Evolutionary conservation across 1,140 invertebrate genomes (phyloP), one percentile per base, ranked within the genome.

Genomic region (Macrocentrus cingulum): DNA sequence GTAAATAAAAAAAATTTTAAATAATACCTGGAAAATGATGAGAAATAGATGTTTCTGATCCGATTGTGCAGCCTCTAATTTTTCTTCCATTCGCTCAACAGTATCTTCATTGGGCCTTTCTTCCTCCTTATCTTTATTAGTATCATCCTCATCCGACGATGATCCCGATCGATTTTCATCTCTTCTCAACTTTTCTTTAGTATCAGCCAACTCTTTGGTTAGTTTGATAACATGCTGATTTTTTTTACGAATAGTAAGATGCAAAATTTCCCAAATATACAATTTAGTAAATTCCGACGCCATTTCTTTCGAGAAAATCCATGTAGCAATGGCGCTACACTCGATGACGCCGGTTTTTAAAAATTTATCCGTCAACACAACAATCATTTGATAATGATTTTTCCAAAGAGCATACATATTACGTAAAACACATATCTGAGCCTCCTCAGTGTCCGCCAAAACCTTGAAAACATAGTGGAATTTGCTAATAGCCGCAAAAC

Each of bases 301-400:
- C 94, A 99, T 98, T 73, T 98, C 94, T 80, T 94, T 92, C 2
- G 94, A 97, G 81, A 99, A 99, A 53, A 99, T 89, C 97, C 97
- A 99, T 66, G 96, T 98, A 20, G 95, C 95, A 8, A 99, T 95
- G 7, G 95, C 91, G 57, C 94, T 92, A 71, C 95, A 97, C 70
- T 98, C 94, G 11, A 99, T 89, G 41, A 99, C 92, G 74, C 98
- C 92, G 32, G 95, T 97, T 80, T 99, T 98, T 2, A 99, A 82
- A 81, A 99, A 87, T 81, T 99, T 98, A 76, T 99, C 96, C 2
- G 97, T 90, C 0, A 99, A 81, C 0, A 99, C 93, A 32, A 90
- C 88, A 84, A 99, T 89, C 94, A 99, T 97, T 83, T 98, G 97
- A 67, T 94, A 91, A 80, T 99, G 95, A 64, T 90, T 86, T 64